Conservation (phyloP, 2,113 vertebrate species). For the Tragelaphus strepsiceros region DNA sequence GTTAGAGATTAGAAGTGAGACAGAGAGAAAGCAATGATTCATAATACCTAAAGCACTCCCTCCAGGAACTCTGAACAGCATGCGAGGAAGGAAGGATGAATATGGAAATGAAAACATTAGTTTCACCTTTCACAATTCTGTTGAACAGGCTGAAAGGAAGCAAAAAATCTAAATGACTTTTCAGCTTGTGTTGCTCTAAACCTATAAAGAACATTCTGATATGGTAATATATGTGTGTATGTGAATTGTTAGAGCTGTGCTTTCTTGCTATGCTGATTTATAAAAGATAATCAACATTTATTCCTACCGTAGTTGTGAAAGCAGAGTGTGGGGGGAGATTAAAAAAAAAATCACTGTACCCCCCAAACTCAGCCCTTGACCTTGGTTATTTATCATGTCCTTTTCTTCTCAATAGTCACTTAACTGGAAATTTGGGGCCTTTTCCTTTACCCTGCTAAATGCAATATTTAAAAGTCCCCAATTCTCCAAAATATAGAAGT, state of each 20-base stretch:
- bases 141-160: neutral
- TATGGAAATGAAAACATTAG: neutral
- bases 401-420: slow-evolving; percentile 11
- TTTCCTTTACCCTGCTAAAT: neutral
- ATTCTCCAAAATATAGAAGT: neutral
- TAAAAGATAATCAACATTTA: neutral
- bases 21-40: neutral
- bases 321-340: neutral
- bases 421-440: neutral
- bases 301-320: neutral
- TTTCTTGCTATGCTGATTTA: neutral
- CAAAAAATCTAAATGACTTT: neutral
- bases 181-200: neutral
- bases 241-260: neutral
- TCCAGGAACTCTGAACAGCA: neutral
- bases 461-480: neutral
- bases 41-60: neutral
- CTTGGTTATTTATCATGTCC: neutral
- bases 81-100: neutral
- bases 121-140: neutral
- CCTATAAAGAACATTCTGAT: neutral
- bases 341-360: neutral
- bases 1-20: neutral
- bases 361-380: neutral
- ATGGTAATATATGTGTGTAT: neutral